A percentile compares a stretch with the other conserved stretches of the same genome.
phyloP scores from a whole-genome alignment of 2,797 vertebrate species.

The Brachyalestes nurse region DNA sequence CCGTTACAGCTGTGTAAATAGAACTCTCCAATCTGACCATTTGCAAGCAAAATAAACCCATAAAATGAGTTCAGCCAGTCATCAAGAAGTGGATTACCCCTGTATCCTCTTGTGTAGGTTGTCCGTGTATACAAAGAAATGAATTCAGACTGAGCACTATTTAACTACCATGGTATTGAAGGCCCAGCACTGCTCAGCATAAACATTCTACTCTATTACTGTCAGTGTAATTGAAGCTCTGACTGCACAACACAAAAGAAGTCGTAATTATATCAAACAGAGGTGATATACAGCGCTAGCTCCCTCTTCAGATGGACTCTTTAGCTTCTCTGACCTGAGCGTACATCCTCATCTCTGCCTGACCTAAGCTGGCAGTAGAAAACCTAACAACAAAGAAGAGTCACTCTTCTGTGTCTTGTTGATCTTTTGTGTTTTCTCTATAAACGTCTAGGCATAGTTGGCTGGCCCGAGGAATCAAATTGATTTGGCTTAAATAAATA shows the following conservation, averaged over 20 bases:
- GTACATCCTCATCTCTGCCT: no score
- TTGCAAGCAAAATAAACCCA: conserved; percentile 13
- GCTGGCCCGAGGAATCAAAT: no score
- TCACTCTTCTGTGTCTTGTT: no score
- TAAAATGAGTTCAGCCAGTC: conserved; percentile 8
- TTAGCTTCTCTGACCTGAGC: not conserved
- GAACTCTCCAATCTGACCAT: conserved; percentile 5
- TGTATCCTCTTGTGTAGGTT: not conserved
- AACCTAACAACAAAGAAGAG: no score
- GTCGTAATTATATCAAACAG: not conserved
- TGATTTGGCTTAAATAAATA: no score
- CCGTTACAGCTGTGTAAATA: conserved; percentile 28
- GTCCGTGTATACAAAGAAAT: not conserved
- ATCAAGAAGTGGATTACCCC: not conserved
- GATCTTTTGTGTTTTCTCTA: no score
- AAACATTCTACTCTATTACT: conserved; percentile 13
- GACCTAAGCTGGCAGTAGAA: no score
- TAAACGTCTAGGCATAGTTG: no score
- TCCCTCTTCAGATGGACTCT: not conserved
- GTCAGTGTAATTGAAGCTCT: not conserved
- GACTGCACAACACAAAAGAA: not conserved
- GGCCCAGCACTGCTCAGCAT: not conserved
- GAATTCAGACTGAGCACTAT: not conserved
- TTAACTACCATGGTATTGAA: no score
- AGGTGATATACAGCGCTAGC: not conserved